phyloP scores from a whole-genome alignment of 2,888 invertebrate species.

The Nomada hirtipes region DNA sequence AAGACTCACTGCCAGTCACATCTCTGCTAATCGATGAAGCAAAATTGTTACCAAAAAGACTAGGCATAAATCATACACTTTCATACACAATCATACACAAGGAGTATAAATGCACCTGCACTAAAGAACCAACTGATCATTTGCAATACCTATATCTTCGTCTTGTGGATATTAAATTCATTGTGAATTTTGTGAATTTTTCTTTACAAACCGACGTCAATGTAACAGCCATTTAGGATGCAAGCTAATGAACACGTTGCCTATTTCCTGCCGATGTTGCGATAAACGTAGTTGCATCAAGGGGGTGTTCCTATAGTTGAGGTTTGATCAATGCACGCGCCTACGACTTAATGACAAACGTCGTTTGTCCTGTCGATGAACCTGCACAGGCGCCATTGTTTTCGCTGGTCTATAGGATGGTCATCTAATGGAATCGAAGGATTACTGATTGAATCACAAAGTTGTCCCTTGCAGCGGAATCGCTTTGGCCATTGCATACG shows the following conservation, averaged over 20 bases:
- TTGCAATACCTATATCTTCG: neutral
- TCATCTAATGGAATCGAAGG: conserved; percentile 3
- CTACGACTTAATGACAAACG: conserved; percentile 30
- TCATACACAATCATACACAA: too few relatives aligned
- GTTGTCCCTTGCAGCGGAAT: too few relatives aligned
- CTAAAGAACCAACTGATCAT: too few relatives aligned
- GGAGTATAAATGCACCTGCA: too few relatives aligned
- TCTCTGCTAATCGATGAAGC: neutral
- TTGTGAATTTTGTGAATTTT: conserved; percentile 20
- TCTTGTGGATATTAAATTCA: conserved; percentile 11
- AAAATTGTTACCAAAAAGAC: too few relatives aligned
- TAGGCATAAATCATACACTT: too few relatives aligned
- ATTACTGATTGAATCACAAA: neutral
- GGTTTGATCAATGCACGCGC: neutral
- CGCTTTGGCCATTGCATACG: neutral
- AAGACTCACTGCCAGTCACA: too few relatives aligned
- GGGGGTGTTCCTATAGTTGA: conserved; percentile 5
- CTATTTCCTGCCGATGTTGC: conserved; percentile 22
- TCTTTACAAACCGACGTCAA: conserved; percentile 13
- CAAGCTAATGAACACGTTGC: conserved; percentile 22
- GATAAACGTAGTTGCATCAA: conserved; percentile 8
- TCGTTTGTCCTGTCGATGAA: conserved; percentile 11
- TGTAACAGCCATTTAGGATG: conserved; percentile 17
- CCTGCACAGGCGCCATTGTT: conserved; percentile 5
- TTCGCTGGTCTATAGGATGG: neutral